Evolutionary conservation across 2,797 vertebrate species (phyloP), one percentile per base, ranked within the genome.

Genomic region (Amphiprion clarkii): DNA sequence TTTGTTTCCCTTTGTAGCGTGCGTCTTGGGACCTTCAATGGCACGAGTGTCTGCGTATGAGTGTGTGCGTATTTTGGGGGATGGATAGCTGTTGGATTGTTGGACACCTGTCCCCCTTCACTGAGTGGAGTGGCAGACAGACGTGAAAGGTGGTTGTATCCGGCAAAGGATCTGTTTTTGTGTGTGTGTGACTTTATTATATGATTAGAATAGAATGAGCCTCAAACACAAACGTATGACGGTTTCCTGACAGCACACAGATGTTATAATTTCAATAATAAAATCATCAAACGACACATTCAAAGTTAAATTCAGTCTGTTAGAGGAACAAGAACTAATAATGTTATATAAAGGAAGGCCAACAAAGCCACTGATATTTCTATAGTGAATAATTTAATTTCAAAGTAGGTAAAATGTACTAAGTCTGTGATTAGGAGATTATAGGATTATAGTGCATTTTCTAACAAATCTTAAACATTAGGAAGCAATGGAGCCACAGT

Each of bases 121-220:
- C 73, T 81, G 46, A 59, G 16, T 25, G 60, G 46, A 64, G 14
- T 80, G 67, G 74, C 62, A 79, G 48, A 85, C 76, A 61, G 75
- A 62, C 76, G 77, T 78, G 87, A 85, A 85, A 91, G 86, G 82
- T 83, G 87, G 81, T 72, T 85, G 72, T 82, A 79, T 86, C 27
- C n/a, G 16, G 48, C 23, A 60, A 52, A 60, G 19, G 46, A 49
- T 59, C 52, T 57, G 7, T 39, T 10, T 39, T 9, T 39, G 11
- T 39, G 36, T 39, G 36, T 36, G 36, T 39, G 36, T 39, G 36
- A 3, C 10, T 39, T 39, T 2, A 25, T 33, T 14, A 11, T 44
- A 36, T 17, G n/a, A 36, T 39, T 19, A 29, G 8, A 11, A 4
- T 14, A 1, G 17, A 33, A 55, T 27, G n/a, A 46, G 42, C 42